phyloP scores from a whole-genome alignment of 2,888 invertebrate species.

The Lumbricus terrestris region DNA sequence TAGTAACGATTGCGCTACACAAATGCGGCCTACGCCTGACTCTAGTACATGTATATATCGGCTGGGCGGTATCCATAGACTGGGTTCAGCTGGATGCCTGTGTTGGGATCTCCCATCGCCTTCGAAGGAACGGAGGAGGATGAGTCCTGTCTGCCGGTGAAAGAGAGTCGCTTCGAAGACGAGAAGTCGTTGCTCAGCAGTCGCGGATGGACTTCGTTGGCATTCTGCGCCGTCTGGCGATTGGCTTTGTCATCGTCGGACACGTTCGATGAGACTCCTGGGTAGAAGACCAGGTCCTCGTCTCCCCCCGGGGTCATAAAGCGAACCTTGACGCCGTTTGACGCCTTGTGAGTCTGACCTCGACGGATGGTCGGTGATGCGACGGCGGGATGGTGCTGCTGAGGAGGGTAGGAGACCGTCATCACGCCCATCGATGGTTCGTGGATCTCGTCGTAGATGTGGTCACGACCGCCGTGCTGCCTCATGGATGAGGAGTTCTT shows the following conservation, averaged over 20 bases:
- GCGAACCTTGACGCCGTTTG: neutral
- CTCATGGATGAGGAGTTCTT: neutral
- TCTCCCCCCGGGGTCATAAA: neutral
- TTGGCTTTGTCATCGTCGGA: constrained; percentile 7
- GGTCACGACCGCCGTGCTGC: neutral
- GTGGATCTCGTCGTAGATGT: constrained; percentile 9
- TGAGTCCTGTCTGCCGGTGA: neutral
- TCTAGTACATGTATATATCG: constrained; percentile 5
- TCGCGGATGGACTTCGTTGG: neutral
- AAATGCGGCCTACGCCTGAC: no score
- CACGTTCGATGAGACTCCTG: neutral
- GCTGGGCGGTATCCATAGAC: neutral
- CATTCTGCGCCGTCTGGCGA: constrained; percentile 5
- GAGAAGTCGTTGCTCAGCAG: neutral
- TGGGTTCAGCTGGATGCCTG: neutral
- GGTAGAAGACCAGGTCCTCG: neutral
- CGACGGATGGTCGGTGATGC: neutral
- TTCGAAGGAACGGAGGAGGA: no score
- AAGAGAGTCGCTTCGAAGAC: neutral
- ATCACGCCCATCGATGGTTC: neutral
- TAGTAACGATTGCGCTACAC: neutral
- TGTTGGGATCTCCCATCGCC: neutral
- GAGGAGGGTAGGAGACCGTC: neutral
- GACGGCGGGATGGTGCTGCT: neutral
- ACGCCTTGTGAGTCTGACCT: neutral